A percentile compares a stretch with the other conserved stretches of the same genome.
phyloP scores from a whole-genome alignment of 2,113 vertebrate species.

The Rhegmatorhina hoffmannsi region DNA sequence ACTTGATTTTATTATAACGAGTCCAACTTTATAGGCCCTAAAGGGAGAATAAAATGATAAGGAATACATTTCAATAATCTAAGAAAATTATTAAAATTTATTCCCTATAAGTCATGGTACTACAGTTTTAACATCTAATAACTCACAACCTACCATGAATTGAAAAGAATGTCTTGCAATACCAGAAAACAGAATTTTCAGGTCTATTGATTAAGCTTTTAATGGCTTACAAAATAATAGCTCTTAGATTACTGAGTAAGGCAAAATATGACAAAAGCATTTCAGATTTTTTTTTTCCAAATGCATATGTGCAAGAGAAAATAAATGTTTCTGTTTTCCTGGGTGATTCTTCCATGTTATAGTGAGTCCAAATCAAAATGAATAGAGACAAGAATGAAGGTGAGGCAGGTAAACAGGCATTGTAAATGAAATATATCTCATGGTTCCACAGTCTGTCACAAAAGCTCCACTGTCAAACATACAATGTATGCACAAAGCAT shows the following conservation, averaged over 20 bases:
- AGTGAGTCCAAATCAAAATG: background rate
- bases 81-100: slow-evolving; percentile 42
- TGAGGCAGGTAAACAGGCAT: background rate
- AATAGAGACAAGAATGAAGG: background rate
- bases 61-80: slow-evolving; percentile 45
- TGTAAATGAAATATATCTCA: background rate
- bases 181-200: slow-evolving; percentile 4
- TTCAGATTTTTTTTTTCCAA: background rate
- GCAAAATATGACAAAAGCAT: background rate
- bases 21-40: slow-evolving; percentile 49
- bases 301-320: background rate
- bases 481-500: background rate
- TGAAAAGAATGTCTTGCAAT: background rate
- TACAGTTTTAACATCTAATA: slow-evolving; percentile 24
- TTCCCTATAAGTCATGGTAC: slow-evolving; percentile 14
- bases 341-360: background rate
- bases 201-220: slow-evolving; percentile 14
- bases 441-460: background rate
- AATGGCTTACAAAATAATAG: background rate
- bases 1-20: slow-evolving; percentile 31
- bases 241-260: background rate
- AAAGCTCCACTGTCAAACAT: background rate
- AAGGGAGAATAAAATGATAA: slow-evolving; percentile 51
- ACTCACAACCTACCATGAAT: background rate
- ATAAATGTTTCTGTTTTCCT: background rate